These are phyloP conservation scores for Muscidifurax raptorellus DNA, from an alignment of 1,140 invertebrate genomes.

Conservation along the genomic window DNA sequence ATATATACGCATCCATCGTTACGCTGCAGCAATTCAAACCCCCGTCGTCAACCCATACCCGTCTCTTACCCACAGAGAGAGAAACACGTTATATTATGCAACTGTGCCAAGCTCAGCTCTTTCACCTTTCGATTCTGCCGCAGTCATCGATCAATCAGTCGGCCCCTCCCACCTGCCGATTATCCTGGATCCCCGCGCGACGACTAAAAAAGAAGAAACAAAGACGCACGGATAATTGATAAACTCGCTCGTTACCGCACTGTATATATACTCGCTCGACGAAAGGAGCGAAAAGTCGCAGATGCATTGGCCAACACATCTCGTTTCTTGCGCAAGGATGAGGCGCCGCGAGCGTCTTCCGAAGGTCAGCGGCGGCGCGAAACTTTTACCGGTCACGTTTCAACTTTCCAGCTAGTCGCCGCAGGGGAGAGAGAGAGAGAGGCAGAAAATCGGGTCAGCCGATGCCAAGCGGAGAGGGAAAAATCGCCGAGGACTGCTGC, in stretches of 20 bases:
- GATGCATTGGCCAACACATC: background rate
- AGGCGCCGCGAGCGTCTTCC: background rate
- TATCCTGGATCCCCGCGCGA: background rate
- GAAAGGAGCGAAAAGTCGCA: slow-evolving; percentile 4
- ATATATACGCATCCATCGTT: no score
- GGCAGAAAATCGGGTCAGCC: slow-evolving; percentile 22
- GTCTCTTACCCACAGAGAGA: no score
- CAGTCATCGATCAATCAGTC: background rate
- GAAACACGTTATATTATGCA: background rate
- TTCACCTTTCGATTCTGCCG: background rate
- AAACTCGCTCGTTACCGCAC: background rate
- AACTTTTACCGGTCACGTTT: slow-evolving; percentile 46
- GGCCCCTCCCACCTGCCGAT: background rate
- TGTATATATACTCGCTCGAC: background rate
- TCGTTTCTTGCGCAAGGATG: background rate
- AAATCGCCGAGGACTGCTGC: background rate
- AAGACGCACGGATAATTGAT: background rate
- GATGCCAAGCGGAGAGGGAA: background rate
- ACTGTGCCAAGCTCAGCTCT: background rate
- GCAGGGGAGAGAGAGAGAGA: background rate
- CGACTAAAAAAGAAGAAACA: background rate
- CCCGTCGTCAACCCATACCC: no score
- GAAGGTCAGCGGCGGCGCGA: slow-evolving; percentile 21
- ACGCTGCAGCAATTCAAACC: no score
- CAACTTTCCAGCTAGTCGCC: slow-evolving; percentile 16